A percentile compares a stretch with the other conserved stretches of the same genome.
phyloP scores from a whole-genome alignment of 2,113 vertebrate genomes.

The Onychorhynchus coronatus region DNA sequence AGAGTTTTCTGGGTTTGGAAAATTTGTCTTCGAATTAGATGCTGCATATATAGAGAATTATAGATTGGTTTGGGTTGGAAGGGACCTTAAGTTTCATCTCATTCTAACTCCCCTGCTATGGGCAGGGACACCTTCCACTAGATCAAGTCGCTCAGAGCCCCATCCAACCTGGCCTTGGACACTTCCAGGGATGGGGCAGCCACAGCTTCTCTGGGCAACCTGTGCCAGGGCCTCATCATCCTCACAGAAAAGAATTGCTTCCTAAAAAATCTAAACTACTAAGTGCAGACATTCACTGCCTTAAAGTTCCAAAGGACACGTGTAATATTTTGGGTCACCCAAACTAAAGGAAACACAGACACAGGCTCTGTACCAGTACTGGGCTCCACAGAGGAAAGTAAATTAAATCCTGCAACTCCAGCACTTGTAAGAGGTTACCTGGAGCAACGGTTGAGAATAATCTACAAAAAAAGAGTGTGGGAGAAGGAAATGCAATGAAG shows the following conservation, averaged over 20 bases:
- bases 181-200: background rate
- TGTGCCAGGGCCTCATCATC: background rate
- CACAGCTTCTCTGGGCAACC: background rate
- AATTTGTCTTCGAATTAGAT: background rate
- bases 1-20: fast-evolving
- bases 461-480: background rate
- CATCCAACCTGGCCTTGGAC: background rate
- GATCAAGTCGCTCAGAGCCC: background rate
- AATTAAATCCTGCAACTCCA: background rate
- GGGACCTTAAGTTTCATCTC: background rate
- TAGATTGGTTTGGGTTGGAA: background rate
- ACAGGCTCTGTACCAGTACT: fast-evolving
- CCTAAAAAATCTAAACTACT: background rate
- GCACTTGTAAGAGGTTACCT: background rate
- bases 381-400: background rate
- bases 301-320: background rate
- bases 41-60: background rate
- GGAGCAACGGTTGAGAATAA: background rate
- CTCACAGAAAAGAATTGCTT: fast-evolving
- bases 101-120: background rate
- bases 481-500: background rate
- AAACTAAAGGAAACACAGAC: background rate
- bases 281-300: too few relatives aligned
- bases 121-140: background rate
- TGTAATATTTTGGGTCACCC: background rate